Evolutionary conservation across 2,888 invertebrate species (phyloP), one percentile per base, ranked within the genome.

Genomic region (Crepidodera aurea): DNA sequence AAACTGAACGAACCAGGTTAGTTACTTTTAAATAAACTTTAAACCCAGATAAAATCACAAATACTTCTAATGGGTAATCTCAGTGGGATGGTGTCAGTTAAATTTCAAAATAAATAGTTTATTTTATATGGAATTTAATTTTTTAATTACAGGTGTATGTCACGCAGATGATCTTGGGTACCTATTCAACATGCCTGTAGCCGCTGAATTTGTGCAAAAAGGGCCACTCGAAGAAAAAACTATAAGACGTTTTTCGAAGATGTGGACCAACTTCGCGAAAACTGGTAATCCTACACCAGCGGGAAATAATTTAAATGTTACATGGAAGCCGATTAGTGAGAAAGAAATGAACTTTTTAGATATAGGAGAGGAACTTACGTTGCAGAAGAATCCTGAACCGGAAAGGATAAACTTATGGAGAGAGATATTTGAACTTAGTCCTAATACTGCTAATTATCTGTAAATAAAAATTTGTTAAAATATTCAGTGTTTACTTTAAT

Each of bases 261-360:
- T 75, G 22, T 77, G 75, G 75, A 71, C 73, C 0, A 75, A 76
- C 66, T 77, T 76, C 64, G 73, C 73, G 1, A 73, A 63, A 64
- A 65, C 51, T 58, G 72, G 72, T 0, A 70, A 71, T 50, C 74
- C 74, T 7, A 73, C 69, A 12, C 66, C 70, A 7, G 57, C 64
- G n/a, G 50, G 40, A 19, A 13, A 62, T 7, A 46, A 68, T 13
- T 44, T 57, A 13, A 44, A 64, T 5, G 15, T 60, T 4, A 75
- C 75, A 74, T 67, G 72, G 60, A 73, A 75, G 1, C 66, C 70
- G 1, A 58, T 62, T 12, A 53, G 64, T 3, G 64, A 69, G 25
- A 29, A 69, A 4, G 29, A 42, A 39, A 55, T 73, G n/a, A 59
- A 77, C 53, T 75, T 66, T 53, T 63, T 79, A 15, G 72, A 77